Base-by-base conservation (phyloP, 2,113 vertebrate genomes). In the Nestor notabilis region DNA sequence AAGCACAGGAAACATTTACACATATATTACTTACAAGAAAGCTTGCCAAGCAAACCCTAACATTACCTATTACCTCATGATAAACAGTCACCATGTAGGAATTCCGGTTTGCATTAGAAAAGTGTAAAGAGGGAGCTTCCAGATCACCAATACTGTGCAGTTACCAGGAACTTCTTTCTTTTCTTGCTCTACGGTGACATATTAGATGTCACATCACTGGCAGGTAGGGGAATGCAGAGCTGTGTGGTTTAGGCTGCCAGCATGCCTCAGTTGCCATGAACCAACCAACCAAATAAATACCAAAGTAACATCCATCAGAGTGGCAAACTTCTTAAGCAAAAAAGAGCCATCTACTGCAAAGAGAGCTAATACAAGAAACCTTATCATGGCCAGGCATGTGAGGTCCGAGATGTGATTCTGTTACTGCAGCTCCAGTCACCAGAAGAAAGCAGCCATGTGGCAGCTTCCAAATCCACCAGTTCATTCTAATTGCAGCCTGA, bases 391-490 rank as follows among this genome's bases (percentile, higher is more conserved):
- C 25, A 21, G 35, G 33, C 15, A 12, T 3, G 8, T 27, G 6
- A 43, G 27, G 47, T 31, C 28, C 52, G 44, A 28, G 39, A 8
- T 35, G 17, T 9, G 17, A 9, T 4, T 12, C 70, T 53, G 20
- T 4, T 37, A 39, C 43, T 53, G 8, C 17, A 46, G n/a, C n/a
- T 46, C 47, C 44, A 19, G 17, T 53, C 43, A 50, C 17, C 13
- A 23, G 35, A 27, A 52, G 14, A 14, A 8, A 41, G 29, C 10
- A 9, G 35, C 20, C n/a, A n/a, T 0, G 0, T 9, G 44, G 70
- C 65, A 52, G n/a, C 55, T 70, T 43, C 81, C 71, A 63, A 46
- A 17, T 5, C n/a, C 21, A 17, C 31, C 25, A 8, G 0, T 20
- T 49, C 33, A 31, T 65, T 61, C 35, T 56, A n/a, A 0, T 9